Evolutionary conservation across 2,888 invertebrate species (phyloP).

Genomic region (Sclerodermus sp.): DNA sequence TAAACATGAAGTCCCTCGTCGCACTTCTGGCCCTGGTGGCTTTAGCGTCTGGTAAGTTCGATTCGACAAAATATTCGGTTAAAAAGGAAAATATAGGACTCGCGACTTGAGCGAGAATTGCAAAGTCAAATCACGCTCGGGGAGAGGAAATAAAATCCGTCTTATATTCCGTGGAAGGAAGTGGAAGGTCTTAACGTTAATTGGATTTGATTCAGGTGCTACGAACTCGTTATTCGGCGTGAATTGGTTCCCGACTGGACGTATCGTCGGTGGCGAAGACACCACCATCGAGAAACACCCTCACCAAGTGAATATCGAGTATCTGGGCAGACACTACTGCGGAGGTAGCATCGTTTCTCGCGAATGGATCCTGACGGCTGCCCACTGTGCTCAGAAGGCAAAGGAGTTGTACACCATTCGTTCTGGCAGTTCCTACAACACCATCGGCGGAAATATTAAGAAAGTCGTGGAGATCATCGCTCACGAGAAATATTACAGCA

Average conservation of each 20-base stretch:
- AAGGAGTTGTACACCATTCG: conserved; percentile 52
- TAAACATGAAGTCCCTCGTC: background rate
- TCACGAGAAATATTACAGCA: conserved; percentile 18
- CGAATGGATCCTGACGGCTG: conserved; percentile 62
- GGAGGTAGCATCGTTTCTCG: conserved; percentile 62
- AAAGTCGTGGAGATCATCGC: conserved; percentile 11
- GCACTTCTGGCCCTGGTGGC: background rate
- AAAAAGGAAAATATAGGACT: no score
- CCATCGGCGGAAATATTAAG: conserved; percentile 24
- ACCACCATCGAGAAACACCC: conserved; percentile 58
- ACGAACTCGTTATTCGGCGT: no score
- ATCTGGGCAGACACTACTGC: conserved; percentile 59
- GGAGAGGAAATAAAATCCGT: no score
- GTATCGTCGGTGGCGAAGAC: conserved; percentile 60
- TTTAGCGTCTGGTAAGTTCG: background rate
- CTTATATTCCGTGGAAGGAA: no score
- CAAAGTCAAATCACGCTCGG: no score
- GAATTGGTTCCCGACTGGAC: no score
- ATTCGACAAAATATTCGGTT: no score
- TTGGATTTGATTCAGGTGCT: no score
- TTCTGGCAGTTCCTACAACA: conserved; percentile 60
- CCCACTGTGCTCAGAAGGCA: conserved; percentile 60
- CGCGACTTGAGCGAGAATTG: no score
- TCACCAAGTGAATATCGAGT: conserved; percentile 58
- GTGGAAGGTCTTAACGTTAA: no score